Evolutionary conservation across 1,140 invertebrate genomes (phyloP).

Genomic region (Andricus grossulariae): DNA sequence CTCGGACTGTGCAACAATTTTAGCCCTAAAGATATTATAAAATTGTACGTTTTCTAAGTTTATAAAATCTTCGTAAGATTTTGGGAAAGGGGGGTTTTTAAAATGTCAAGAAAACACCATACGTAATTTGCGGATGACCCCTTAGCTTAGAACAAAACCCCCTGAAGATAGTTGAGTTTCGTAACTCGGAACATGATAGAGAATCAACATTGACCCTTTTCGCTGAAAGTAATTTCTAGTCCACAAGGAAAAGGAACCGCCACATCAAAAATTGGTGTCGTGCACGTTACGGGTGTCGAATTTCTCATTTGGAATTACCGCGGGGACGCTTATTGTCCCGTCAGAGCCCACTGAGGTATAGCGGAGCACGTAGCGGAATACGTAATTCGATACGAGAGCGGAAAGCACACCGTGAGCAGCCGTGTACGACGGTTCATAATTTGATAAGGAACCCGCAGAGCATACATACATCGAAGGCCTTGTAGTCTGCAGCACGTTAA

Average conservation of each 20-base stretch:
- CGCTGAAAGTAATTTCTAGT: not conserved
- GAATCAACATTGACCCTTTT: not conserved
- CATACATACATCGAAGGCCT: slow-evolving; percentile 14
- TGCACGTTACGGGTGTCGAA: slow-evolving; percentile 48
- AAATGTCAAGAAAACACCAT: too few species aligned
- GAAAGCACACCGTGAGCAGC: slow-evolving; percentile 37
- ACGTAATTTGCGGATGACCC: too few species aligned
- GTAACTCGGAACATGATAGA: too few species aligned
- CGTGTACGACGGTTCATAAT: slow-evolving; percentile 42
- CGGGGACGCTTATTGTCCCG: slow-evolving; percentile 51
- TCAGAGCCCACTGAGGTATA: slow-evolving; percentile 44
- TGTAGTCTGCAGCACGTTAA: slow-evolving; percentile 27
- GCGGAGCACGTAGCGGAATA: slow-evolving; percentile 49
- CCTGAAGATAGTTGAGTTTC: too few species aligned
- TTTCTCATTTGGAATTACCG: slow-evolving; percentile 55
- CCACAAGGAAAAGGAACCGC: not conserved
- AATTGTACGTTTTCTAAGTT: too few species aligned
- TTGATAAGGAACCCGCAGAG: slow-evolving; percentile 50
- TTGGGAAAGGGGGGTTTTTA: too few species aligned
- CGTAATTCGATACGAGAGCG: slow-evolving; percentile 55
- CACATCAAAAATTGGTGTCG: slow-evolving; percentile 19
- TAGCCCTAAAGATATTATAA: too few species aligned
- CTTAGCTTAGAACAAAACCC: too few species aligned
- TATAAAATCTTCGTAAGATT: too few species aligned
- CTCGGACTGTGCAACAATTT: too few species aligned